phyloP scores from a whole-genome alignment of 2,113 vertebrate species.

The Peromyscus polionotus region DNA sequence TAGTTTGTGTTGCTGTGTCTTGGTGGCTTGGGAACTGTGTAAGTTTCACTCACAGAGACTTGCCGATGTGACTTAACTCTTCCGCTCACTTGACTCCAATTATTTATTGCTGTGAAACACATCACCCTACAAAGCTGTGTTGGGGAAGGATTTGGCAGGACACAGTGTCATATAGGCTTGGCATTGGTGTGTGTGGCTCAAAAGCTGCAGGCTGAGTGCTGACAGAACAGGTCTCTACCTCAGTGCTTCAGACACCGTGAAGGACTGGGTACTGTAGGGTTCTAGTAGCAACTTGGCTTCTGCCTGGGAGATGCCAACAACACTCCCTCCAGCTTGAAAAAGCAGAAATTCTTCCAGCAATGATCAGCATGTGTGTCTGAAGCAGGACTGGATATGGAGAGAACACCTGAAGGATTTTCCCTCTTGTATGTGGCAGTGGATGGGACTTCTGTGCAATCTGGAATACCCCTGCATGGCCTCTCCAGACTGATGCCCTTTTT shows the following conservation, averaged over 20 bases:
- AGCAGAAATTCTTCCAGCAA: not conserved
- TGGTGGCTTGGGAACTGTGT: not conserved
- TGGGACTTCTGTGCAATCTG: not conserved
- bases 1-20: constrained; percentile 13
- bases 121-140: constrained; percentile 9
- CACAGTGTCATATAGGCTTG: constrained; percentile 25
- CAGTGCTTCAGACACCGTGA: not conserved
- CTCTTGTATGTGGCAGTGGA: not conserved
- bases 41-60: constrained; percentile 13
- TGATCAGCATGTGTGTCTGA: not conserved
- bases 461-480: not conserved
- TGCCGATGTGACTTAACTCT: constrained; percentile 47
- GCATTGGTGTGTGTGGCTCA: not conserved
- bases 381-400: not conserved
- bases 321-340: not conserved
- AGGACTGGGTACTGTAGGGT: not conserved
- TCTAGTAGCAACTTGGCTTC: not conserved
- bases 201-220: constrained; percentile 9
- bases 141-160: constrained; percentile 58
- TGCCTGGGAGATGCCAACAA: not conserved
- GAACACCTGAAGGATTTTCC: not conserved
- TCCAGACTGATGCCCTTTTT: not conserved
- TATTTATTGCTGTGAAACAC: constrained; percentile 60
- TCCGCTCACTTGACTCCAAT: constrained; percentile 38
- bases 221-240: not conserved